Base-by-base conservation (phyloP, 2,113 vertebrate species). In the Pandion haliaetus region DNA sequence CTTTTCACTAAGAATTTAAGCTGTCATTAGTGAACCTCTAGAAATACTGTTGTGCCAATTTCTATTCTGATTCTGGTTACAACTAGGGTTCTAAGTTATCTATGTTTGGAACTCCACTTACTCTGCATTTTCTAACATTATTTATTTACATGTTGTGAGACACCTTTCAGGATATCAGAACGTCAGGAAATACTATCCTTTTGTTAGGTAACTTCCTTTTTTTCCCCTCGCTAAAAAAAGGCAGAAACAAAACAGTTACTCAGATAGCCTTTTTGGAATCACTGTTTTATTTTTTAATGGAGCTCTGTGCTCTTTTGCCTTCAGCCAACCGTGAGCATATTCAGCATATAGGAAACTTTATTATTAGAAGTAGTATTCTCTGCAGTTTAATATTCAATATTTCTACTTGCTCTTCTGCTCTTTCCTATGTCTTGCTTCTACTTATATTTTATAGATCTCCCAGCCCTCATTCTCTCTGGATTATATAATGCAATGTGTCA, bases 371-470 rank as follows among this genome's bases (percentile, higher is more conserved):
- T 47, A 86, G 57, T 92, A 76, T 79, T 90, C 70, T 95, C 74
- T 49, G 21, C 85, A 88, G 82, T 86, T 96, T 76, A 95, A 79
- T 82, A 91, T 74, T 94, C 58, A 81, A 34, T 70, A 92, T 95
- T 92, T 86, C 67, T 90, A 15, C 81, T 96, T 88, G 52, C 36
- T 96, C 54, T 84, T 95, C 84, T 94, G 50, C 78, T 91, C 59
- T 83, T 92, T 74, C 52, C 65, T 86, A 73, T 44, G 24, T 90
- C 59, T 92, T 81, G 76, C 70, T 86, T 96, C 76, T 94, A 2
- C 96, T 95, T 95, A 26, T 1, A 13, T 87, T 96, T 97, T 96
- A 95, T 88, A 91, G 95, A 94, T 91, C 89, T 97, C 84, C 29
- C 74, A 95, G 71, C 59, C 32, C 84, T 94, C 89, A 34, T 94